Percentiles rank a stretch among this genome's conserved stretches.
Conservation (phyloP, 2,888 invertebrate species). For the Spilarctia lutea region DNA sequence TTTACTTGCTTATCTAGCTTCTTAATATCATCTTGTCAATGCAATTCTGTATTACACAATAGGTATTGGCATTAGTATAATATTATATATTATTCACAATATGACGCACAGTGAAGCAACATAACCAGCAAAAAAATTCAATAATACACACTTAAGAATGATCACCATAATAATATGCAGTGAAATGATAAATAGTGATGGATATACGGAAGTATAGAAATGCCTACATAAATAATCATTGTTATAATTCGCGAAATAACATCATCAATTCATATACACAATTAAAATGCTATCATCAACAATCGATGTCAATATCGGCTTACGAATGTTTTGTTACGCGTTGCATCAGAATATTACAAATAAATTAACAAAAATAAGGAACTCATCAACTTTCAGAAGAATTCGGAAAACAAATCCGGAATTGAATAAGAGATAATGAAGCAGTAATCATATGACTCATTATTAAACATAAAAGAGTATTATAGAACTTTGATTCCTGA, state of each 20-base stretch:
- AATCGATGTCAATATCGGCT: not conserved
- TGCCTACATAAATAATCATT: conserved; percentile 28
- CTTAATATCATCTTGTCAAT: not conserved
- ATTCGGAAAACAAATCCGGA: not conserved
- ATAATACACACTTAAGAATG: not conserved
- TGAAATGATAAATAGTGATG: not conserved
- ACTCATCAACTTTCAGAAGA: not conserved
- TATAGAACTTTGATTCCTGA: not conserved
- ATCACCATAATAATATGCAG: not conserved
- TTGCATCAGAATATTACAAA: not conserved
- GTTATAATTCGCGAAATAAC: not conserved
- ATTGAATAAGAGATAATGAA: not conserved
- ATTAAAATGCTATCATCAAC: conserved; percentile 23
- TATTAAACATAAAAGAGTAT: not conserved
- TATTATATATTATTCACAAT: not conserved
- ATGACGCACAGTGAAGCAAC: not conserved
- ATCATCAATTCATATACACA: not conserved
- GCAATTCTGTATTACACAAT: not conserved
- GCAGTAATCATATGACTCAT: not conserved
- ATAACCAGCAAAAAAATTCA: not conserved
- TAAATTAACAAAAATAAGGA: not conserved
- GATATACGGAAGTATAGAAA: conserved; percentile 1
- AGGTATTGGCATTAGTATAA: not conserved
- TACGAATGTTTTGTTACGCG: not conserved
- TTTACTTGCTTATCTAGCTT: not conserved